These are phyloP conservation scores for Ectobius pallidus DNA, from an alignment of 2,888 invertebrate genomes.

Conservation along the genomic window DNA sequence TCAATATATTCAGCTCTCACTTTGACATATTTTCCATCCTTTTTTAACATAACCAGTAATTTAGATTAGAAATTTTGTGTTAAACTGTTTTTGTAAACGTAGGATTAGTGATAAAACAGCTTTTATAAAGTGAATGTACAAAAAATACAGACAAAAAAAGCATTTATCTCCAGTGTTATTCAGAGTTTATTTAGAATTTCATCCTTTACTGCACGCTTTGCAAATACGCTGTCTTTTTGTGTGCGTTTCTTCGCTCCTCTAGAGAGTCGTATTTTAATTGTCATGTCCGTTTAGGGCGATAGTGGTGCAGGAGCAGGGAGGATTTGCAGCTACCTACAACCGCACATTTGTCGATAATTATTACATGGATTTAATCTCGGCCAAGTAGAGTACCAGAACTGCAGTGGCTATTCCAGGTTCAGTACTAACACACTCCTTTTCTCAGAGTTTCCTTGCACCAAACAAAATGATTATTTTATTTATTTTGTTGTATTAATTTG, in stretches of 20 bases:
- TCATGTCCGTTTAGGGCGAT: background rate
- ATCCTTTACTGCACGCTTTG: background rate
- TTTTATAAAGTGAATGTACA: background rate
- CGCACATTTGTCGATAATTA: slow-evolving; percentile 12
- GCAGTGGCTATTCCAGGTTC: background rate
- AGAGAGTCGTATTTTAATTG: background rate
- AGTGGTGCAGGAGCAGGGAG: background rate
- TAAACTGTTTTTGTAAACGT: too few relatives aligned
- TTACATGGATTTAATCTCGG: background rate
- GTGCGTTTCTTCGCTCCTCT: background rate
- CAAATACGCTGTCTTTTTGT: background rate
- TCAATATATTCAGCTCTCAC: too few relatives aligned
- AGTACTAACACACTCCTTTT: background rate
- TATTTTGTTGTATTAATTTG: too few relatives aligned
- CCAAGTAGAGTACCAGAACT: background rate
- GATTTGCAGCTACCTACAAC: background rate
- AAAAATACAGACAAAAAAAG: background rate
- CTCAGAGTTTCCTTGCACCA: background rate
- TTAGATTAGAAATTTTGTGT: background rate
- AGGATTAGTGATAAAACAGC: background rate
- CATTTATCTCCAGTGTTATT: background rate
- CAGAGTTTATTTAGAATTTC: background rate
- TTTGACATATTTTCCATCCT: too few relatives aligned
- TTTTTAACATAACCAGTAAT: too few relatives aligned
- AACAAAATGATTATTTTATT: too few relatives aligned